Evolutionary conservation across 2,113 vertebrate species (phyloP), one percentile per base, ranked within the genome.

Genomic region (Cyphomyrus plagiostoma): DNA sequence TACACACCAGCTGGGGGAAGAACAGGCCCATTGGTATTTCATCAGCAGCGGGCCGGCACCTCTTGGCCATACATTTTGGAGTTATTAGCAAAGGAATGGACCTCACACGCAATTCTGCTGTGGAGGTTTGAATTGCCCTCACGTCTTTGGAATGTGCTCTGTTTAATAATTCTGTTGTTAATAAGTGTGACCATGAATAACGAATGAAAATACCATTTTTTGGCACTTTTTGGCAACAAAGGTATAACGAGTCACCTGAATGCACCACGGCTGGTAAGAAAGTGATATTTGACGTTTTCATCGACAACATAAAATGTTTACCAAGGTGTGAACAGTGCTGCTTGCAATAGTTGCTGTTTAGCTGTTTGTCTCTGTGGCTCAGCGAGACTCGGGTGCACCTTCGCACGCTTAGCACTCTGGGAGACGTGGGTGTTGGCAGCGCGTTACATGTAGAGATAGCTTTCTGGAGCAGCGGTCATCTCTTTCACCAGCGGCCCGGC

Each of bases 131-230:
- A 35, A 53, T 39, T 53, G 21, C 17, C 45, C 13, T 86, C 45
- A 26, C 83, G 23, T 84, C 82, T n/a, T 48, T 84, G 82, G 21
- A 84, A n/a, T 84, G 82, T 84, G 45, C 82, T 84, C 82, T 11
- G 82, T 48, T 84, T 84, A n/a, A 39, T 84, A 48, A 84, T 84
- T 45, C 9, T 84, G 82, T 46, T 11, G 39, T 84, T 46, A 35
- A 9, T 23, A 10, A 13, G 84, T 26, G 82, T 26, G 23, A 52
- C 21, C 45, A 11, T 49, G 19, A 84, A n/a, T 84, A 11, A 11
- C 10, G 19, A 48, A 85, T 19, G 46, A 85, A 17, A 85, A 26
- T 48, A 49, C 19, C 1, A 15, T 49, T 82, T 82, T 82, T 70
- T 70, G 62, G 62, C 26, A 70, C 62, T 70, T 74, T 74, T 74